Base-by-base conservation (phyloP, 2,113 vertebrate genomes). In the Strigops habroptila region DNA sequence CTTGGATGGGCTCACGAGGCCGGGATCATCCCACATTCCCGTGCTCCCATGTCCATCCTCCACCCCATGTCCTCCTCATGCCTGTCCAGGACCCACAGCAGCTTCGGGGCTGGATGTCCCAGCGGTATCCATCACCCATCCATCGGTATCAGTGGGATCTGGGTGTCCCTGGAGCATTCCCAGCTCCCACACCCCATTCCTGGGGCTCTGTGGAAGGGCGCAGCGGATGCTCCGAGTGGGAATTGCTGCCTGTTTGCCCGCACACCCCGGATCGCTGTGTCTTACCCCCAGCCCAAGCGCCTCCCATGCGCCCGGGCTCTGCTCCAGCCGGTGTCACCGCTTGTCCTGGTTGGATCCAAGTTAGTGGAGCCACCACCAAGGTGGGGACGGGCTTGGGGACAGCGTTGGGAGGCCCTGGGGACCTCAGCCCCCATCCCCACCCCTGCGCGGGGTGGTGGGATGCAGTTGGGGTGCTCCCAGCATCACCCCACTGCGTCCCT, bases 301-400 rank as follows among this genome's bases (percentile, higher is more conserved):
- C 9, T 16, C 52, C 44, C 74, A 25, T 1, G 1, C 1, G 5
- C 65, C 44, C 1, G 0, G 30, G 22, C 14, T 55, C 35, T 1
- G 4, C 16, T 55, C 69, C 23, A 0, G 14, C 41, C 6, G 28
- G 43, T 70, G 63, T 23, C 83, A 69, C 53, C 46, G 28, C 73
- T 59, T 14, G 23, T 6, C 43, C 63, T 5, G 35, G 5, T 22
- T 1, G 6, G 35, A n/a, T n/a, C 63, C 18, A 6, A 13, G 31
- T 14, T 2, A 27, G 15, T 9, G 22, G 24, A 52, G 37, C 31
- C 24, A 27, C 31, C 39, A 13, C 31, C 71, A 9, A n/a, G 55
- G 33, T 22, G 49, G 59, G 49, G 43, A 51, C 19, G 7, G 51
- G 21, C 13, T 14, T 27, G 51, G 52, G 81, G 35, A 23, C 2